Percentiles rank a stretch among this genome's conserved stretches.
These are phyloP conservation scores for Yponomeuta cagnagella DNA, from an alignment of 2,888 invertebrate genomes.

Conservation along the genomic window DNA sequence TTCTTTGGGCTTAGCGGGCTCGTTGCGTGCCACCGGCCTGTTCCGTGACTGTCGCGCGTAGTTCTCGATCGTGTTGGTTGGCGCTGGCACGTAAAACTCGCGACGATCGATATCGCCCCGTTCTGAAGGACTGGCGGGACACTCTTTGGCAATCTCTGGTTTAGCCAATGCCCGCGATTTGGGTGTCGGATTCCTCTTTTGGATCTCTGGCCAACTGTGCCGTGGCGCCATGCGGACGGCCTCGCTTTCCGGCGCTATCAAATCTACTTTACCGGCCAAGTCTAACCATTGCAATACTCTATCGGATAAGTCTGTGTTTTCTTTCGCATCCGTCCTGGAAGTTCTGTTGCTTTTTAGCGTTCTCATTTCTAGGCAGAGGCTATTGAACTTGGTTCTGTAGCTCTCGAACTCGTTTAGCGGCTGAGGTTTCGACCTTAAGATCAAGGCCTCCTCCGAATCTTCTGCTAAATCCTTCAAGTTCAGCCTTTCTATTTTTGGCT, in stretches of 20 bases:
- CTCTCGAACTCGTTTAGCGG: slow-evolving; percentile 40
- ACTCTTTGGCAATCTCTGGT: slow-evolving; percentile 4
- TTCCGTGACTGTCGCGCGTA: slow-evolving; percentile 71
- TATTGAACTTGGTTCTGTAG: slow-evolving; percentile 33
- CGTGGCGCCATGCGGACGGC: slow-evolving; percentile 52
- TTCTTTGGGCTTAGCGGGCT: slow-evolving; percentile 40
- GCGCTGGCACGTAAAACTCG: slow-evolving; percentile 62
- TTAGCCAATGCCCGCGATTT: slow-evolving; percentile 55
- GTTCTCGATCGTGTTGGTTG: slow-evolving; percentile 67
- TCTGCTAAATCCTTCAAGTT: slow-evolving; percentile 48
- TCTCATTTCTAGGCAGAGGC: slow-evolving; percentile 45
- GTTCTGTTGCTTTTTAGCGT: slow-evolving; percentile 54
- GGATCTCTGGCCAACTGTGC: slow-evolving; percentile 64
- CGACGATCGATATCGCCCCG: slow-evolving; percentile 58
- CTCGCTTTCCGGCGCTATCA: slow-evolving; percentile 50
- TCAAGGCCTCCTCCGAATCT: slow-evolving; percentile 47
- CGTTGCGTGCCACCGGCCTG: slow-evolving; percentile 52
- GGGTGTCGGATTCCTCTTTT: slow-evolving; percentile 40
- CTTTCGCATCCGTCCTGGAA: slow-evolving; percentile 45
- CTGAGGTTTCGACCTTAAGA: slow-evolving; percentile 45
- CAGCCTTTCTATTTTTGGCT: slow-evolving; percentile 43
- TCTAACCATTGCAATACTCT: slow-evolving; percentile 88
- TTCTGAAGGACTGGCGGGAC: background rate
- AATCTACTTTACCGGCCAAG: slow-evolving; percentile 78
- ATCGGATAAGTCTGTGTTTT: slow-evolving; percentile 75